Evolutionary conservation across 2,113 vertebrate genomes (phyloP).

Genomic region (Chionodraco myersi): DNA sequence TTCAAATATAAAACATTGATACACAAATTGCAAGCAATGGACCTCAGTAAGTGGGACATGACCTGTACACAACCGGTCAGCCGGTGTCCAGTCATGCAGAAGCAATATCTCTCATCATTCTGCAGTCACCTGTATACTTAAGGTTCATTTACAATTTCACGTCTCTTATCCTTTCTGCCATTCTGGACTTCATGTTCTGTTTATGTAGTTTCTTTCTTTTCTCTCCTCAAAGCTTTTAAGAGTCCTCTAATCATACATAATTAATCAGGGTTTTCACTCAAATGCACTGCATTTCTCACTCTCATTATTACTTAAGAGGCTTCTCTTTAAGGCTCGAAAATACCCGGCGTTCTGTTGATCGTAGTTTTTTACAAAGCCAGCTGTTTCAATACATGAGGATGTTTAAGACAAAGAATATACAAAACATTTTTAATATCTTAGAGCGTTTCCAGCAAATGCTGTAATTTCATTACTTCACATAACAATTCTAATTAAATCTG

Average conservation of each 20-base stretch:
- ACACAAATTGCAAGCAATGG: slow-evolving; percentile 16
- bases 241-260: slow-evolving; percentile 85
- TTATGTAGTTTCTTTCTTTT: slow-evolving; percentile 79
- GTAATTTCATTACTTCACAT: slow-evolving; percentile 9
- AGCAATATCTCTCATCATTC: slow-evolving; percentile 71
- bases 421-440: slow-evolving; percentile 10
- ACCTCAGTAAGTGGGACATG: slow-evolving; percentile 37
- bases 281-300: slow-evolving; percentile 78
- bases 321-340: slow-evolving; percentile 64
- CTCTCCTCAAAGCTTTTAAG: slow-evolving; percentile 81
- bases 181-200: slow-evolving; percentile 78
- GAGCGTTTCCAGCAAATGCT: background rate
- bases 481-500: background rate
- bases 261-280: slow-evolving; percentile 82
- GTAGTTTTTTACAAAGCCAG: slow-evolving; percentile 43
- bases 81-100: slow-evolving; percentile 61
- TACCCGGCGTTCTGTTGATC: slow-evolving; percentile 40
- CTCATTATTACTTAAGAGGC: slow-evolving; percentile 83
- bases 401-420: background rate
- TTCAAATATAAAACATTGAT: slow-evolving; percentile 9
- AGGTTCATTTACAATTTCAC: slow-evolving; percentile 82
- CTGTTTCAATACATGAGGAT: slow-evolving; percentile 32
- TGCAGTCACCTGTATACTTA: slow-evolving; percentile 79
- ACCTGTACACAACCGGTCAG: slow-evolving; percentile 59
- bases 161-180: slow-evolving; percentile 75